Evolutionary conservation across 2,113 vertebrate genomes (phyloP).

Genomic region (Gopherus flavomarginatus): DNA sequence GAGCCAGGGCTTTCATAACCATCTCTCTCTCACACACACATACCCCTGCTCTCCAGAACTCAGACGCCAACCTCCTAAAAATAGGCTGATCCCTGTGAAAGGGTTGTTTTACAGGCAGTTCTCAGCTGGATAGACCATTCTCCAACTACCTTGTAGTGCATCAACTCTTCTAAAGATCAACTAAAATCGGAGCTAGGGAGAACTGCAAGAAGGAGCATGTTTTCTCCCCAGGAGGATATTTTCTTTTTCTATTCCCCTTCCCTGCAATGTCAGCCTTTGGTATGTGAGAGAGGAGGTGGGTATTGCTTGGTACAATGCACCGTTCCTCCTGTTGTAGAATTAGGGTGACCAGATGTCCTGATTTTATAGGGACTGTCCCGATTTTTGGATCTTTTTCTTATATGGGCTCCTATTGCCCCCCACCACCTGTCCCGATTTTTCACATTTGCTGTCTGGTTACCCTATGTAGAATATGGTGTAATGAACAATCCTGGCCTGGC

Average conservation of each 20-base stretch:
- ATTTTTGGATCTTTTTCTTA: no score
- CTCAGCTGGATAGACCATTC: not conserved
- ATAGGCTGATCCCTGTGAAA: not conserved
- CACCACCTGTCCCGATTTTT: no score
- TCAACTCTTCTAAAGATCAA: not conserved
- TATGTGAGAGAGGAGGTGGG: accelerated
- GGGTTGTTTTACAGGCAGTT: slow-evolving; percentile 16
- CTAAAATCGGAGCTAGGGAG: not conserved
- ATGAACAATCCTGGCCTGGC: not conserved
- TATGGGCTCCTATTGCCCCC: no score
- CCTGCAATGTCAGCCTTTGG: not conserved
- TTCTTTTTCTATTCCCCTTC: slow-evolving; percentile 6
- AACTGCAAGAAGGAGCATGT: not conserved
- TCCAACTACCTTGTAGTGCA: accelerated
- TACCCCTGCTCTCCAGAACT: slow-evolving; percentile 13
- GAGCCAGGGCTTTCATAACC: slow-evolving; percentile 47
- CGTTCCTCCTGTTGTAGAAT: not conserved
- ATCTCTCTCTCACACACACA: accelerated
- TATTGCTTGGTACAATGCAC: not conserved
- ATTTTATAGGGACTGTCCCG: no score
- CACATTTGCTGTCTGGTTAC: no score
- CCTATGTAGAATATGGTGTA: accelerated
- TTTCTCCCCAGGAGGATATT: not conserved
- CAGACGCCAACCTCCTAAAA: slow-evolving; percentile 49
- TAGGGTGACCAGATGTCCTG: no score